A percentile compares a stretch with the other conserved stretches of the same genome.
These are phyloP conservation scores for Aphaenogaster floridana DNA, from an alignment of 1,140 invertebrate species.

Conservation along the genomic window DNA sequence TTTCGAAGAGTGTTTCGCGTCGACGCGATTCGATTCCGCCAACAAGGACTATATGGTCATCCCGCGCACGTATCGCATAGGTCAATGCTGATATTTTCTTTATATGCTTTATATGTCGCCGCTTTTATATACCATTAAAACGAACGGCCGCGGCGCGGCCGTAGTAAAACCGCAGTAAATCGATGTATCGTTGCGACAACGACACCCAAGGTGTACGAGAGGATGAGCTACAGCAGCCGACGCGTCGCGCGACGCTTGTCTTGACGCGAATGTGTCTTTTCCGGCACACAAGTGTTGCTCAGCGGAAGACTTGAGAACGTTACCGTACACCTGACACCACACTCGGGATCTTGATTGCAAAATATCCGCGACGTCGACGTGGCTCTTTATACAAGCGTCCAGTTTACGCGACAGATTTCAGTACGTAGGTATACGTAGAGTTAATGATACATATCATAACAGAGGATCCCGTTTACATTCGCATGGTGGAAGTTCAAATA, in stretches of 20 bases:
- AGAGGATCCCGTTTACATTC: slow-evolving; percentile 47
- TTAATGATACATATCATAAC: slow-evolving; percentile 65
- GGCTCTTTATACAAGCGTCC: slow-evolving; percentile 28
- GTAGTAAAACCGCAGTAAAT: slow-evolving; percentile 69
- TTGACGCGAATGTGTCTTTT: not conserved
- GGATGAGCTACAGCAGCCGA: not conserved
- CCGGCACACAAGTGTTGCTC: not conserved
- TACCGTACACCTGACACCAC: not conserved
- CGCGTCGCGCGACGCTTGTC: not conserved
- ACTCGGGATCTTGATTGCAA: slow-evolving; percentile 33
- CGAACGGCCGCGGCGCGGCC: slow-evolving; percentile 22
- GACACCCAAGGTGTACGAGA: not conserved
- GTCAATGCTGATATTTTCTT: slow-evolving; percentile 39
- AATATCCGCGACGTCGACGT: slow-evolving; percentile 12
- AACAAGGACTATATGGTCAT: not conserved
- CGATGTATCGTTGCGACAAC: slow-evolving; percentile 64
- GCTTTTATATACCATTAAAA: slow-evolving; percentile 67
- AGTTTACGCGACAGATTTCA: slow-evolving; percentile 53
- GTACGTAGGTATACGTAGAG: slow-evolving; percentile 15
- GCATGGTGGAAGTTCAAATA: slow-evolving; percentile 55
- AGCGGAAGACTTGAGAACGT: not conserved
- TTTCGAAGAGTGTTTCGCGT: not conserved
- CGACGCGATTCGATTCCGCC: not conserved
- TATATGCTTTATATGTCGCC: slow-evolving; percentile 38
- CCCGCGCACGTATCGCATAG: not conserved